phyloP scores from a whole-genome alignment of 2,797 vertebrate genomes.

The Melanotaenia boesemani region DNA sequence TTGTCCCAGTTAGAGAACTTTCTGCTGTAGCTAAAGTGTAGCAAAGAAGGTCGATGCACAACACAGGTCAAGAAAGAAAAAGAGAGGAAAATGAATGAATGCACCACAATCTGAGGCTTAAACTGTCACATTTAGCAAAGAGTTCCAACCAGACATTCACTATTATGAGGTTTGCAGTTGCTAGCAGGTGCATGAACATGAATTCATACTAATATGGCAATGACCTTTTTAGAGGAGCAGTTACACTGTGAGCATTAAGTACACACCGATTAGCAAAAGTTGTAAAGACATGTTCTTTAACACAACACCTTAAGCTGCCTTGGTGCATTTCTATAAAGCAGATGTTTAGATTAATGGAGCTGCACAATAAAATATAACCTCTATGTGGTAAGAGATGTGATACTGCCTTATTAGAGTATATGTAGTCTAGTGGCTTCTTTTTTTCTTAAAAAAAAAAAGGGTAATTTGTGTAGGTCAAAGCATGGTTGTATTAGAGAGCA shows the following conservation, averaged over 20 bases:
- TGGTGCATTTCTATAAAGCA: constrained; percentile 54
- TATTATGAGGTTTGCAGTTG: constrained; percentile 1
- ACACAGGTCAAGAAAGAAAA: not conserved
- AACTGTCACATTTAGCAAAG: not conserved
- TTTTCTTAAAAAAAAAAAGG: not conserved
- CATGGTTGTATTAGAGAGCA: constrained; percentile 36
- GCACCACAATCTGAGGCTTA: not conserved
- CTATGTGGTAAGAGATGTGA: constrained; percentile 32
- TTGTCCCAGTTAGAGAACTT: not conserved
- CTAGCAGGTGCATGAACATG: constrained; percentile 33
- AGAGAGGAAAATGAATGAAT: not conserved
- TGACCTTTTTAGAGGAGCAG: constrained; percentile 48
- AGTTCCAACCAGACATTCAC: not conserved
- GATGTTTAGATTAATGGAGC: constrained; percentile 43
- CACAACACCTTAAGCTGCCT: constrained; percentile 68
- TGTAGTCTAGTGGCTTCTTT: constrained; percentile 9
- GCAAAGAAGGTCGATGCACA: not conserved
- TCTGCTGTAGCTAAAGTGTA: not conserved
- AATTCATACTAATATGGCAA: constrained; percentile 40
- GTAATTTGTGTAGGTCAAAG: constrained; percentile 30
- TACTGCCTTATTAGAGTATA: constrained; percentile 66
- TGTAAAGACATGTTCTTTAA: constrained; percentile 38
- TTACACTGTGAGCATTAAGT: constrained; percentile 44
- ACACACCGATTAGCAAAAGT: constrained; percentile 39
- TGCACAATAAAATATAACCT: constrained; percentile 46